Conservation (phyloP, 2,888 invertebrate species). For the Pseudolycoriella hygida region DNA sequence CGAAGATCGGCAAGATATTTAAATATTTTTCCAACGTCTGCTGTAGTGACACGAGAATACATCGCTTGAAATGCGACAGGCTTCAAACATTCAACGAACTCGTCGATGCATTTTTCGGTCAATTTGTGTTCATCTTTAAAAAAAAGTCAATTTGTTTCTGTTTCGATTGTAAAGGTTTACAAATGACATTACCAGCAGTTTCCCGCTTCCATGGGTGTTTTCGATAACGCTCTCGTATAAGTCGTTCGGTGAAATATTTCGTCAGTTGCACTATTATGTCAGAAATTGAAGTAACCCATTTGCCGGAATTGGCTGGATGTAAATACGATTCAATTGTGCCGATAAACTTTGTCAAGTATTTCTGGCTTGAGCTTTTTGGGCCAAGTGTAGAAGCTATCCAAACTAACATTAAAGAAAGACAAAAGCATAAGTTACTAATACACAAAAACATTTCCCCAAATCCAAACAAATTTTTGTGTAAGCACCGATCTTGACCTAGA, state of each 20-base stretch:
- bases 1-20: constrained; percentile 60
- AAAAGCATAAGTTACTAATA: too few relatives aligned
- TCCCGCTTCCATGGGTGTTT: constrained; percentile 28
- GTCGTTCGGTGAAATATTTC: constrained; percentile 42
- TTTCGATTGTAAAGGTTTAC: too few relatives aligned
- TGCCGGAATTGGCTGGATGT: constrained; percentile 75
- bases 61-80: constrained; percentile 61
- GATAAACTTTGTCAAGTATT: constrained; percentile 61
- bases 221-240: constrained; percentile 23
- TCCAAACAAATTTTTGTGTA: too few relatives aligned
- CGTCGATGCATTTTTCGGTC: constrained; percentile 61
- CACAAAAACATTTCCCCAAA: too few relatives aligned
- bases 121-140: constrained; percentile 47
- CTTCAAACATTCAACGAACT: constrained; percentile 59
- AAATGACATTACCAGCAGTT: constrained; percentile 12
- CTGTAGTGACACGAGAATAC: constrained; percentile 50
- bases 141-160: too few relatives aligned
- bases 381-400: constrained; percentile 48
- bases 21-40: constrained; percentile 47
- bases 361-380: constrained; percentile 46
- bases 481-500: too few relatives aligned
- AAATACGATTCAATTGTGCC: constrained; percentile 71
- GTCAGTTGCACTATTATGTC: constrained; percentile 52
- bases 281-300: constrained; percentile 53
- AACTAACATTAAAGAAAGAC: constrained; percentile 22